Evolutionary conservation across 1,140 invertebrate genomes (phyloP).

Genomic region (Zaprionus davidi): DNA sequence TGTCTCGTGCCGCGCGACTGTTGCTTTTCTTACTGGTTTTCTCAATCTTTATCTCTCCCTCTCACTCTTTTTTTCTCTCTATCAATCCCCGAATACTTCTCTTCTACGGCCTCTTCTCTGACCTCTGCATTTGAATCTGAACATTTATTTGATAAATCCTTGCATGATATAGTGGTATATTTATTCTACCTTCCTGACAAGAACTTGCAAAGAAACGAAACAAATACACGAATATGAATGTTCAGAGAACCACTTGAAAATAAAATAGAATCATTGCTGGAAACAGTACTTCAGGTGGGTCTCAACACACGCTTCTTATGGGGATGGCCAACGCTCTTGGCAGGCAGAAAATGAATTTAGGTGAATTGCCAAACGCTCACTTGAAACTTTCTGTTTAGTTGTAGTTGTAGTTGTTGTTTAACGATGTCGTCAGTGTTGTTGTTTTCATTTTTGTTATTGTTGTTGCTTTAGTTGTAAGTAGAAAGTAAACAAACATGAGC

Average conservation of each 20-base stretch:
- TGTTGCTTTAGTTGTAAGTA: conserved; percentile 30
- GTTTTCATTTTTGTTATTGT: background rate
- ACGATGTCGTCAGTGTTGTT: background rate
- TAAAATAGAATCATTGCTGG: background rate
- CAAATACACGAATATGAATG: background rate
- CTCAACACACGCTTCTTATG: background rate
- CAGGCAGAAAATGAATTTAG: conserved; percentile 31
- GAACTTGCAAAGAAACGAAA: no score
- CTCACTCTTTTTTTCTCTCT: no score
- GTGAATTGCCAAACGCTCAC: conserved; percentile 39
- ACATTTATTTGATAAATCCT: no score
- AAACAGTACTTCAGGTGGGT: conserved; percentile 4
- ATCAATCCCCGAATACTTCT: no score
- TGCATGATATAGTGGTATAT: no score
- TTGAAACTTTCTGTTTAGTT: conserved; percentile 34
- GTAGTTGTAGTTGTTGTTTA: conserved; percentile 7
- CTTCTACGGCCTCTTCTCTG: no score
- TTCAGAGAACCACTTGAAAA: background rate
- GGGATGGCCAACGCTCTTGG: background rate
- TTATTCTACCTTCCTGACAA: no score
- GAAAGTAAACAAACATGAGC: conserved; percentile 42
- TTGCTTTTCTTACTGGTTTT: no score
- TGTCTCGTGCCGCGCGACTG: no score
- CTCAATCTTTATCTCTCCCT: no score
- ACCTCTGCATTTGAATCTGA: no score